Base-by-base conservation (phyloP, 1,140 invertebrate genomes). In the Calephelis virginiensis region DNA sequence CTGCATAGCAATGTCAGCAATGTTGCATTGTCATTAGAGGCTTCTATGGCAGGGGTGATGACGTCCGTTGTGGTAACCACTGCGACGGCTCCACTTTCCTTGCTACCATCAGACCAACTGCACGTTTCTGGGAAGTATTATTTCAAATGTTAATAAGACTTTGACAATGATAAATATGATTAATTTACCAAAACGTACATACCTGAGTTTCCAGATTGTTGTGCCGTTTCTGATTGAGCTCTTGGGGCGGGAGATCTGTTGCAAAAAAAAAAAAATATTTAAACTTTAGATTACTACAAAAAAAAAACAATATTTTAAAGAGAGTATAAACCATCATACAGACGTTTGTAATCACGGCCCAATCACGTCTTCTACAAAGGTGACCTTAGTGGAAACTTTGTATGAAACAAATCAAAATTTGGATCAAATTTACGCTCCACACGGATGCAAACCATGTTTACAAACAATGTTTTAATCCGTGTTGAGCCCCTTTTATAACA, bases 51-150 rank as follows among this genome's bases (percentile, higher is more conserved):
- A 11, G 82, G 77, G n/a, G 77, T 72, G 12, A 77, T 64, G 17
- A 81, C 66, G 63, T 76, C 76, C 0, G 69, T 53, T 6, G 64
- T 38, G 8, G 73, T 67, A n/a, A 66, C 71, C 2, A 67, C 64
- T 0, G 68, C 64, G 2, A 70, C 77, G 0, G 73, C 82, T 0
- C 72, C 77, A 59, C 81, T 90, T 45, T 91, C 90, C 53, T 86
- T 87, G 64, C 82, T 83, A 6, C 79, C 85, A 10, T 89, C 91
- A n/a, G 89, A 90, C 91, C 90, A 92, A 60, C 86, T 90, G 60
- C 85, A 82, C n/a, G 75, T 85, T 62, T 89, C 89, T 86, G 68
- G 56, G 12, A 47, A 37, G 13, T 7, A 8, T 28, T 8, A 8
- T 17, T 2, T 17, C 3, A 14, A 17, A 17, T 56, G 10, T 56